Evolutionary conservation across 2,113 vertebrate genomes (phyloP).

Genomic region (Setophaga coronata): DNA sequence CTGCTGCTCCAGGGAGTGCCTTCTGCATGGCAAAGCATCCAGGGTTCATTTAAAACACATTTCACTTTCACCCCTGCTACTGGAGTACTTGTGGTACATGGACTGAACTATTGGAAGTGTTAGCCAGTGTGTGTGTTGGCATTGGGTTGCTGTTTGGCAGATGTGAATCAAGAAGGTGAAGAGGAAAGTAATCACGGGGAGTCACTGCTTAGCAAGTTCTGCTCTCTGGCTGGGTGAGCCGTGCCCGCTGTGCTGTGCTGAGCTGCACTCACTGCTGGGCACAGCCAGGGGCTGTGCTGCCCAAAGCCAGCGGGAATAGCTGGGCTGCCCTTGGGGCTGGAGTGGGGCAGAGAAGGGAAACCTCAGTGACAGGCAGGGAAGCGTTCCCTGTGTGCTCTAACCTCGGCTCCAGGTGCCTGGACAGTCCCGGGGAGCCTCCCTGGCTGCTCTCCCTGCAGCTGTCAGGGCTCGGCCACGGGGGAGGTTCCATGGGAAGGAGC

Average conservation of each 20-base stretch:
- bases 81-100: neutral
- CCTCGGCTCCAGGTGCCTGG: neutral
- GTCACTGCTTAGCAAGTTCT: neutral
- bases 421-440: neutral
- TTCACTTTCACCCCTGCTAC: neutral
- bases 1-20: neutral
- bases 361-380: rapidly evolving
- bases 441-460: neutral
- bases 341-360: neutral
- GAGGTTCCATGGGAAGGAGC: neutral
- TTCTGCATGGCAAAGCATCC: neutral
- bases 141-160: rapidly evolving
- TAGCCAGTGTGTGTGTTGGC: neutral
- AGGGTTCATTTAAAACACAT: neutral
- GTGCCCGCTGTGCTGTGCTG: neutral
- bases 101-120: neutral
- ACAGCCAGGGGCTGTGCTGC: rapidly evolving
- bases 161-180: neutral
- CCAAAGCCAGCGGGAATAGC: rapidly evolving
- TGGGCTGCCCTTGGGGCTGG: neutral
- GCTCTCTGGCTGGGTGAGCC: neutral
- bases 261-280: rapidly evolving
- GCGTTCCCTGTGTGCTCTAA: neutral
- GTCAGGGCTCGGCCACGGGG: neutral
- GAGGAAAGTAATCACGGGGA: neutral